A percentile compares a stretch with the other conserved stretches of the same genome.
Conservation (phyloP, 2,888 invertebrate genomes). For the Scaptodrosophila latifasciaeformis region DNA sequence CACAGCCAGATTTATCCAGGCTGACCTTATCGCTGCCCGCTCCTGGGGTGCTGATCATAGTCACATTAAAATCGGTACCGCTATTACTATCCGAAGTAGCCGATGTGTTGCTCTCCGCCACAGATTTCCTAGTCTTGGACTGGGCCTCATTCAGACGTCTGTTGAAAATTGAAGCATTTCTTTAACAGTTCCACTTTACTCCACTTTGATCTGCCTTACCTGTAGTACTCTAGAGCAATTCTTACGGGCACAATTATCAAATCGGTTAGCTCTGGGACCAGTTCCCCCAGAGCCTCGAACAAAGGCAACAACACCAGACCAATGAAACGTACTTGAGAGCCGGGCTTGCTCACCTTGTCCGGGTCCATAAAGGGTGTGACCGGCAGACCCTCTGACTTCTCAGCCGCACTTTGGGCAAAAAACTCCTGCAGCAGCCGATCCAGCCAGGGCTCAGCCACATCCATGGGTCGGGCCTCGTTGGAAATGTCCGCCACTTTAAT, state of each 20-base stretch:
- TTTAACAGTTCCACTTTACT: background rate
- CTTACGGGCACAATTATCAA: constrained; percentile 75
- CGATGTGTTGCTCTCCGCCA: constrained; percentile 70
- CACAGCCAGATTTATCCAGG: constrained; percentile 25
- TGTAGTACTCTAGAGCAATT: constrained; percentile 75
- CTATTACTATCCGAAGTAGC: constrained; percentile 72
- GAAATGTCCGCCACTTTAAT: constrained; percentile 91
- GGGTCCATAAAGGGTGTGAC: constrained; percentile 92
- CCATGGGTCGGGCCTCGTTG: constrained; percentile 88
- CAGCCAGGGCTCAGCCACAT: constrained; percentile 88
- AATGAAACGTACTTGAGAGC: constrained; percentile 89
- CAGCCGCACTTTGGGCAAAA: constrained; percentile 87
- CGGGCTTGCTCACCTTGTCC: constrained; percentile 88
- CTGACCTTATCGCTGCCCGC: constrained; percentile 42
- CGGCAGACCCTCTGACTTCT: constrained; percentile 87
- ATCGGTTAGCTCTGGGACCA: constrained; percentile 83
- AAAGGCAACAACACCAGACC: constrained; percentile 86
- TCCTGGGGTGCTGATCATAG: constrained; percentile 39
- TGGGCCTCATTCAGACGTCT: constrained; percentile 75
- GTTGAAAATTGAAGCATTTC: background rate
- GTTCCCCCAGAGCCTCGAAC: constrained; percentile 85
- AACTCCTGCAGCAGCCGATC: constrained; percentile 83
- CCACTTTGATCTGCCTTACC: constrained; percentile 48
- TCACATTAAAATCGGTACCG: constrained; percentile 64
- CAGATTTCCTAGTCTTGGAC: constrained; percentile 74